Conservation (phyloP, 1,140 invertebrate species). For the Polypedilum pembai region DNA sequence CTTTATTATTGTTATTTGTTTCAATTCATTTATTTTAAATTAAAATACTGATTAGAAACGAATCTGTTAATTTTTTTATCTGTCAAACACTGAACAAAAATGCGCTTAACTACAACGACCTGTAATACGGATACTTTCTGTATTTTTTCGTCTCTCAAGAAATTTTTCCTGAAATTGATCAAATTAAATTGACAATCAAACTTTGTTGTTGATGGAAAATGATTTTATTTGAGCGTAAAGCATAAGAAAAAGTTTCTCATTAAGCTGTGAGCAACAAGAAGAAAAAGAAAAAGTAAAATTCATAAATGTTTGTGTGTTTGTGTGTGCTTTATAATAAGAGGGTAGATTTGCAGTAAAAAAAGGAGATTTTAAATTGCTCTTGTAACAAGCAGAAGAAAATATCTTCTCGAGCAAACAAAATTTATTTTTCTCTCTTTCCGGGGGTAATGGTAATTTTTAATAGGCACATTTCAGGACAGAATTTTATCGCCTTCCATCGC, state of each 20-base stretch:
- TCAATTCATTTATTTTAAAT: no score
- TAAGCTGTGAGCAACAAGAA: no score
- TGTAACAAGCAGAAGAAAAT: not conserved
- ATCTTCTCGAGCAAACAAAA: not conserved
- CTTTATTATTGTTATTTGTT: no score
- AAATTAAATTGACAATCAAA: conserved; percentile 26
- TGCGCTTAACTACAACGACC: no score
- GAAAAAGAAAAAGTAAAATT: no score
- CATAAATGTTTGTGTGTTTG: no score
- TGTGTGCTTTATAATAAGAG: no score
- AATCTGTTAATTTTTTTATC: no score
- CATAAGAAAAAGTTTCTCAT: not conserved
- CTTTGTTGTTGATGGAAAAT: not conserved
- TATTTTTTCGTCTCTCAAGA: not conserved
- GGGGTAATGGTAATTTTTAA: conserved; percentile 21
- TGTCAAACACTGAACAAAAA: no score
- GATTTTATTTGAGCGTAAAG: not conserved
- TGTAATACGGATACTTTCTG: no score
- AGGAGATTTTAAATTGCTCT: not conserved
- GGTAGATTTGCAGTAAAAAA: no score
- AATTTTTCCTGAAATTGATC: not conserved
- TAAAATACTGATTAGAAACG: no score
- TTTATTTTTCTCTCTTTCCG: not conserved
- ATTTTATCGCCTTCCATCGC: conserved; percentile 8
- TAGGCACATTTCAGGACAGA: conserved; percentile 19